Evolutionary conservation across 2,888 invertebrate species (phyloP).

Genomic region (Drosophila testacea): DNA sequence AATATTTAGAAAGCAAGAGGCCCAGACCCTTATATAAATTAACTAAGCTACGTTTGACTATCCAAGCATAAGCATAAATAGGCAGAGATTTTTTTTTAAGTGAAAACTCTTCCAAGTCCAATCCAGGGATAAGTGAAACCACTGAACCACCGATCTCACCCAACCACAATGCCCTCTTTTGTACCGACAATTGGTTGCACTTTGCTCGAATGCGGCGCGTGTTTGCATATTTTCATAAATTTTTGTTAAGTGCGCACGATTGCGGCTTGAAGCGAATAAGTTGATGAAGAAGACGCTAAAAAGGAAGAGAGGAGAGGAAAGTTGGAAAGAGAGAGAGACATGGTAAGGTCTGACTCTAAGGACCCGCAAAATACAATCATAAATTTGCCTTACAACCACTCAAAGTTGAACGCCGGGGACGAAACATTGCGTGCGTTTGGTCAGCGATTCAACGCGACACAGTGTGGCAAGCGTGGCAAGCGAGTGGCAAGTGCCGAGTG

Average conservation of each 20-base stretch:
- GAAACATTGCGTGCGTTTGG: conserved; percentile 29
- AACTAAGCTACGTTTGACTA: neutral
- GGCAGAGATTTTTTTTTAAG: neutral
- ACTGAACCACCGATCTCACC: neutral
- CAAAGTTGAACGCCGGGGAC: conserved; percentile 5
- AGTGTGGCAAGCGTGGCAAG: conserved; percentile 17
- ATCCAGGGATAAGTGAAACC: neutral
- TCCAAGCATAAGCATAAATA: neutral
- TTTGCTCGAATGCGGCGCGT: conserved; percentile 23
- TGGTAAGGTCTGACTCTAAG: conserved; percentile 6
- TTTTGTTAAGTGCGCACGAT: conserved; percentile 38
- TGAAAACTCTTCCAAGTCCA: neutral
- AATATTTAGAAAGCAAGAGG: too few species aligned
- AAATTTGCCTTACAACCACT: conserved; percentile 11
- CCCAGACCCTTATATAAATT: neutral
- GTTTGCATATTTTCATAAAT: conserved; percentile 55
- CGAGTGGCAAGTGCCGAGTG: conserved; percentile 1
- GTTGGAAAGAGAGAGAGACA: neutral
- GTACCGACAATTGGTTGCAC: conserved; percentile 47
- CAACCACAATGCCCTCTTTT: conserved; percentile 10
- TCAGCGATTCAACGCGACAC: neutral
- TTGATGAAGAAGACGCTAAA: too few species aligned
- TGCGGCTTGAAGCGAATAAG: conserved; percentile 13
- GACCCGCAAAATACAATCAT: conserved; percentile 19
- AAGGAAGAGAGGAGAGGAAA: too few species aligned